These are phyloP conservation scores for Siniperca knerii DNA, from an alignment of 2,113 vertebrate genomes.

Conservation along the genomic window DNA sequence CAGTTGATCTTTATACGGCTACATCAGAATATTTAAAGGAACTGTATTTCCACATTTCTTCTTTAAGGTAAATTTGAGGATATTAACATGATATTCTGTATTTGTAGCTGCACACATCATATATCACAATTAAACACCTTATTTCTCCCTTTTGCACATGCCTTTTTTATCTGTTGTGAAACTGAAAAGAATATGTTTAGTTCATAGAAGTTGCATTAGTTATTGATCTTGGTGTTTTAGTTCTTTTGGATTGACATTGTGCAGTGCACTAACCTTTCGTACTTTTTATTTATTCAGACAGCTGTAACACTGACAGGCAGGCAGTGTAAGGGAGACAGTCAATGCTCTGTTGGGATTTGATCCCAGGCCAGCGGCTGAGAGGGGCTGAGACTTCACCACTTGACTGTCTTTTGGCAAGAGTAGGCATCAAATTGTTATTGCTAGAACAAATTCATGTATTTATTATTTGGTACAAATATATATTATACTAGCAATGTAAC, in stretches of 20 bases:
- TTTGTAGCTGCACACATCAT: not conserved
- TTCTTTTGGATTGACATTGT: conserved; percentile 15
- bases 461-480: not conserved
- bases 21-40: not conserved
- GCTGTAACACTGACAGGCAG: conserved; percentile 28
- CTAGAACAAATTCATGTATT: not conserved
- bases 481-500: not conserved
- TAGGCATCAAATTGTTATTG: not conserved
- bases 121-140: not conserved
- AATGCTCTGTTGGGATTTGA: conserved; percentile 33
- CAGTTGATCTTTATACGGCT: not conserved
- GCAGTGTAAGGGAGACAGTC: conserved; percentile 29
- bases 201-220: not conserved
- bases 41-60: not conserved
- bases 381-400: conserved; percentile 22
- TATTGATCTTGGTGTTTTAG: conserved; percentile 12
- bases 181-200: not conserved
- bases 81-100: not conserved
- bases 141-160: not conserved
- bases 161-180: not conserved
- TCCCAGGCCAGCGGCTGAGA: not conserved
- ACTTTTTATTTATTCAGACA: conserved; percentile 27
- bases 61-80: not conserved
- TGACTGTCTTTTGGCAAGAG: conserved; percentile 16
- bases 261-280: conserved; percentile 18